Evolutionary conservation across 1,140 invertebrate genomes (phyloP), one percentile per base, ranked within the genome.

Genomic region (Oreohelix idahoensis): DNA sequence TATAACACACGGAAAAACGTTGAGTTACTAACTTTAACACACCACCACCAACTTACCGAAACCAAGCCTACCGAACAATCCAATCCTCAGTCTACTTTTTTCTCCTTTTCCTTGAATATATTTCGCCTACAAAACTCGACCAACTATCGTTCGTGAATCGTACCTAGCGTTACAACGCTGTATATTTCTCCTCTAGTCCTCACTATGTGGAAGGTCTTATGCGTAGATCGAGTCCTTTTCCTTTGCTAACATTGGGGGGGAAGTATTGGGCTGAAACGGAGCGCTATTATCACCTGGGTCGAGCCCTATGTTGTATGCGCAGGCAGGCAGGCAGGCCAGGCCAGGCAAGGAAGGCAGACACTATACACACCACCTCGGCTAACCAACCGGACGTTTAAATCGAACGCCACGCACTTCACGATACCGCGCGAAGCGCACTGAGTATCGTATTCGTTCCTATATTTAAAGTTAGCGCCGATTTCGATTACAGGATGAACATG

Each of bases 281-380:
- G 77, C 53, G 17, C 77, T 79, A 79, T 79, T 79, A 79, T 79
- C 77, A 79, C 77, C 77, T 79, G 58, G 77, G 77, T 66, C 77
- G 53, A 79, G 35, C 77, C 77, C 66, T 53, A 66, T 26, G 49
- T 10, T 58, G 49, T 53, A 58, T 78, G 76, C 45, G 71, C 69
- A 73, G 35, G 79, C 66, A 81, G 63, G n/a, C n/a, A 32, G 73
- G 81, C 69, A 81, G 45, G 79, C 66, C 45, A 53, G 45, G 75
- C 75, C 75, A 78, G 75, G 42, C 42, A 5, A 45, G 15, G 42
- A 5, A 45, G 15, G 42, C 42, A 45, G 42, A 45, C 42, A 58
- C 53, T 23, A 20, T 58, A 58, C 53, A 58, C 53, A 58, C 53
- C 53, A 58, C 17, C 53, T 11, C 53, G 2, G 53, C 53, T 58